A percentile compares a stretch with the other conserved stretches of the same genome.
These are phyloP conservation scores for Odontesthes bonariensis DNA, from an alignment of 2,113 vertebrate genomes.

Conservation along the genomic window DNA sequence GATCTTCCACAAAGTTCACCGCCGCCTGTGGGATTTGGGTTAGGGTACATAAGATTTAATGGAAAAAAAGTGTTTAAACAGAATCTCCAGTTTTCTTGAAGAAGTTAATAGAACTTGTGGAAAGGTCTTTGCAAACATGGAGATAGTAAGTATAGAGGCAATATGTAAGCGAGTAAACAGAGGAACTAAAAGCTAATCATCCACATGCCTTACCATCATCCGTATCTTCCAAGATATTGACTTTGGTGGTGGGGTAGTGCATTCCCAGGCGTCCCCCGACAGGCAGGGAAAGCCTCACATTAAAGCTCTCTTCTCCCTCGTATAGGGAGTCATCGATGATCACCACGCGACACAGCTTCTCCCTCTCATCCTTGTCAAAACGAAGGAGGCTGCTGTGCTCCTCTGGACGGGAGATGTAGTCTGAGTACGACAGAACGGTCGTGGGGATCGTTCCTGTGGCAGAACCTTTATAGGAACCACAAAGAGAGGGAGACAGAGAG, in stretches of 20 bases:
- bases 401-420: slow-evolving; percentile 94
- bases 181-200: background rate
- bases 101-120: background rate
- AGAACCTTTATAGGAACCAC: slow-evolving; percentile 78
- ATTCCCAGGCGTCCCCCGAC: slow-evolving; percentile 89
- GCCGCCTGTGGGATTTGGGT: background rate
- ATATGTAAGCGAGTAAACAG: background rate
- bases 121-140: background rate
- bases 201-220: slow-evolving; percentile 87
- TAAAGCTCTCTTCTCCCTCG: slow-evolving; percentile 90
- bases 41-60: background rate
- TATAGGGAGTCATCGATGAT: slow-evolving; percentile 94
- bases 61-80: background rate
- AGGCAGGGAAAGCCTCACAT: slow-evolving; percentile 89
- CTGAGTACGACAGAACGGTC: slow-evolving; percentile 92
- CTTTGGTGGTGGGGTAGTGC: slow-evolving; percentile 80
- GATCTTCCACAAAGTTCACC: slow-evolving; percentile 23
- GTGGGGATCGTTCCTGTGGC: slow-evolving; percentile 90
- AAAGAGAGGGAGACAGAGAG: background rate
- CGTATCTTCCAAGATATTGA: slow-evolving; percentile 88
- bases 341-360: slow-evolving; percentile 88
- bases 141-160: background rate
- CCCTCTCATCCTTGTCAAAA: slow-evolving; percentile 88
- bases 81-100: slow-evolving; percentile 1
- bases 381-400: slow-evolving; percentile 89